phyloP scores from a whole-genome alignment of 1,140 invertebrate species.

The Drosophila ananassae region DNA sequence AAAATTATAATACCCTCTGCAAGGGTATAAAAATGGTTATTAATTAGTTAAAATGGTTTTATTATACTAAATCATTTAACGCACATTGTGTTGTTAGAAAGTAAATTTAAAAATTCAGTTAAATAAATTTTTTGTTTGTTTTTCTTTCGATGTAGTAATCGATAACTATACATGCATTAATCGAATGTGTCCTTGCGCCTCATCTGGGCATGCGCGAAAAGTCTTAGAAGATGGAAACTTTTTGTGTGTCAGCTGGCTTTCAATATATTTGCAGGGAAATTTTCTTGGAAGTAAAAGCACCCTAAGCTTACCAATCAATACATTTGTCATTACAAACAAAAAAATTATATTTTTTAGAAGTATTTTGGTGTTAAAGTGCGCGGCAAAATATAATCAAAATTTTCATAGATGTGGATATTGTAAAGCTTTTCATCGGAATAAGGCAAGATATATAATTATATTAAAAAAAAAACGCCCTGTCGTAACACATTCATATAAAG shows the following conservation, averaged over 20 bases:
- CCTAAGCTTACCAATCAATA: slow-evolving; percentile 60
- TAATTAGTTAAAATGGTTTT: no score
- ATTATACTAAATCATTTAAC: no score
- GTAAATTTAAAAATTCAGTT: no score
- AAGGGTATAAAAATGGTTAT: no score
- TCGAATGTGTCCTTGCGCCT: slow-evolving; percentile 2
- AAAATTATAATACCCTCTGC: no score
- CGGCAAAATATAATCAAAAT: neutral
- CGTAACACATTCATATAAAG: no score
- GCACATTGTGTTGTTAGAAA: no score
- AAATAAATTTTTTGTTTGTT: no score
- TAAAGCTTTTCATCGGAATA: no score
- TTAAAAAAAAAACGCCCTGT: no score
- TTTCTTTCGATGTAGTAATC: neutral
- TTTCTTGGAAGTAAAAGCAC: slow-evolving; percentile 30
- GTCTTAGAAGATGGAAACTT: slow-evolving; percentile 4
- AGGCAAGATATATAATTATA: no score
- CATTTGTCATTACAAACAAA: slow-evolving; percentile 25
- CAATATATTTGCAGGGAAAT: slow-evolving; percentile 23
- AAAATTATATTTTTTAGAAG: neutral
- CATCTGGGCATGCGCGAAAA: slow-evolving; percentile 13
- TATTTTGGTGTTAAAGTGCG: neutral
- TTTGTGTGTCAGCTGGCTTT: slow-evolving; percentile 15
- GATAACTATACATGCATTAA: neutral
- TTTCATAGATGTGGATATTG: no score